These are phyloP conservation scores for Pollenia amentaria DNA, from an alignment of 2,888 invertebrate species.

Conservation along the genomic window DNA sequence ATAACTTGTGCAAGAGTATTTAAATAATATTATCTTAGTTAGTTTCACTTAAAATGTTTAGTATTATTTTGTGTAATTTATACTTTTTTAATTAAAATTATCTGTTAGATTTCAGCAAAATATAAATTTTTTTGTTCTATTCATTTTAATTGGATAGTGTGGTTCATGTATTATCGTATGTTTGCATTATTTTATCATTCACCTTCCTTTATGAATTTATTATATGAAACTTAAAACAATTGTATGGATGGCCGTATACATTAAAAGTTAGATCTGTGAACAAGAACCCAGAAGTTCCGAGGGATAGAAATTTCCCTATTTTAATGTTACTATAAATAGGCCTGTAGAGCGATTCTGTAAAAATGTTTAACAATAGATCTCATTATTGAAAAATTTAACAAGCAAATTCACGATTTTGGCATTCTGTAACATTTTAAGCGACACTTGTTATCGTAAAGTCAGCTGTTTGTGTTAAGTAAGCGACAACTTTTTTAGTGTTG, in stretches of 20 bases:
- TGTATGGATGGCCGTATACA: constrained; percentile 19
- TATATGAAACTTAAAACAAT: constrained; percentile 43
- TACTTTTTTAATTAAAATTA: constrained; percentile 57
- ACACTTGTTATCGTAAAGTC: no score
- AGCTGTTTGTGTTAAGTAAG: no score
- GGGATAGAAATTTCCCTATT: no score
- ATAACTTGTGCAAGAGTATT: neutral
- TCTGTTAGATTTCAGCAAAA: constrained; percentile 36
- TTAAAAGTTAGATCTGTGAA: neutral
- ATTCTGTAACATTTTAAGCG: no score
- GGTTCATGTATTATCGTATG: neutral
- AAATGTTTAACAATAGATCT: no score
- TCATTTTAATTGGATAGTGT: neutral
- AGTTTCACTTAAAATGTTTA: neutral
- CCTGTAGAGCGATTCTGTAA: no score
- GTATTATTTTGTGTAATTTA: neutral
- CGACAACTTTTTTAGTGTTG: no score
- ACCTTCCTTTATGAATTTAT: constrained; percentile 68
- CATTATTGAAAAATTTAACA: no score
- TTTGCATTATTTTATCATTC: constrained; percentile 22
- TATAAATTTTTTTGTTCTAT: neutral
- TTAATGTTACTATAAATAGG: no score
- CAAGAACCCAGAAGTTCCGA: no score
- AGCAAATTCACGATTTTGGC: no score
- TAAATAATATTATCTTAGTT: constrained; percentile 18